A percentile compares a stretch with the other conserved stretches of the same genome.
phyloP scores from a whole-genome alignment of 2,797 vertebrate genomes.

The Tokudaia tokunoshimensis region DNA sequence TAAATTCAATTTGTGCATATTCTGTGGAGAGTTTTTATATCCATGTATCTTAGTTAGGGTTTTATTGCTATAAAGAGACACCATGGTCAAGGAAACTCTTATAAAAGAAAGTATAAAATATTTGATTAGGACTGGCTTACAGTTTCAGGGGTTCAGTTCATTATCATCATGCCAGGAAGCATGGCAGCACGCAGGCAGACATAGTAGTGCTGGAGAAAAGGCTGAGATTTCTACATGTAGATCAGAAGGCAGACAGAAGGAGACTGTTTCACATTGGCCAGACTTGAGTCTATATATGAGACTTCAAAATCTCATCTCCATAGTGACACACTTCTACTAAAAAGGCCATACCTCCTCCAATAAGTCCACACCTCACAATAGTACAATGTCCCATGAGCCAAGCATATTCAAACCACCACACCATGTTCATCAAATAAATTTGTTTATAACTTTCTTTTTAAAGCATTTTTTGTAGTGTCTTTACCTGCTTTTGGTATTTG shows the following conservation, averaged over 20 bases:
- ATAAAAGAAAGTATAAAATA: background rate
- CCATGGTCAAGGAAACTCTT: background rate
- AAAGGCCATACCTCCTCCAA: background rate
- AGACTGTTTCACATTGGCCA: background rate
- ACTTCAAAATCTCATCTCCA: background rate
- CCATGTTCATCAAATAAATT: background rate
- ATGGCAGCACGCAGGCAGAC: background rate
- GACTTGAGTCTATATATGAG: background rate
- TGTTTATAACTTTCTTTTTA: background rate
- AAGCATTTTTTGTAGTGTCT: background rate
- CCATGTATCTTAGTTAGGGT: background rate
- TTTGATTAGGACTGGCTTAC: background rate
- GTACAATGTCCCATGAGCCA: background rate
- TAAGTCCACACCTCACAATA: background rate
- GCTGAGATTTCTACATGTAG: background rate
- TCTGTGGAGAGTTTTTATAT: background rate
- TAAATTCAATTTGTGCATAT: background rate
- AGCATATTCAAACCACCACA: background rate
- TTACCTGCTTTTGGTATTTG: background rate
- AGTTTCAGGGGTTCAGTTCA: background rate
- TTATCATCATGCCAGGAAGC: background rate
- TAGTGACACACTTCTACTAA: background rate
- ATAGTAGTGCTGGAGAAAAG: background rate
- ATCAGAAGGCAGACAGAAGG: background rate
- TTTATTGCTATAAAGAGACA: background rate